Evolutionary conservation across 2,113 vertebrate species (phyloP).

Genomic region (Nicator chloris): DNA sequence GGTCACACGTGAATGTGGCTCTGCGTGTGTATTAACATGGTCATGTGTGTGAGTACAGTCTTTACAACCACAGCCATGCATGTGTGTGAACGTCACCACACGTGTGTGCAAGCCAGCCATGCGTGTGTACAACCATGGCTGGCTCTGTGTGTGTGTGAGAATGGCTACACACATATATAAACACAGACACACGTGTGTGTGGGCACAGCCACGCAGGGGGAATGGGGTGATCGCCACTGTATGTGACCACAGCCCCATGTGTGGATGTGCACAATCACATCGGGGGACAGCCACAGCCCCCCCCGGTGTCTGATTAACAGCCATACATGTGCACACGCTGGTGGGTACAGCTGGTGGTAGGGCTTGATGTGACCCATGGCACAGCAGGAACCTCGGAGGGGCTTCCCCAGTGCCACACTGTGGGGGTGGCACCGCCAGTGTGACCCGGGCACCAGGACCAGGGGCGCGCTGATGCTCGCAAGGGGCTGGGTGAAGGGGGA

Average conservation of each 20-base stretch:
- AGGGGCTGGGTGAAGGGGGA: not conserved
- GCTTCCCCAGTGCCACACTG: not conserved
- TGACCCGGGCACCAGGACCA: not conserved
- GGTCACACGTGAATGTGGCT: no score
- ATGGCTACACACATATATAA: not conserved
- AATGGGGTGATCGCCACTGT: no score
- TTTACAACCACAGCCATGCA: not conserved
- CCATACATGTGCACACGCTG: not conserved
- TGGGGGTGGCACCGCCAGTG: accelerated
- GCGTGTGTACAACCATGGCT: not conserved
- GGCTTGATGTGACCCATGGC: not conserved
- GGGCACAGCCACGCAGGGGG: no score
- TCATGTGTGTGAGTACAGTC: no score
- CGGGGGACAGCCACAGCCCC: not conserved
- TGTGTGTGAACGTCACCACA: no score
- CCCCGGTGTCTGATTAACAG: not conserved
- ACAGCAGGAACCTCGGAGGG: not conserved
- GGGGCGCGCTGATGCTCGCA: not conserved
- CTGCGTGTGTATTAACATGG: not conserved
- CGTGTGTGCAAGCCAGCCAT: not conserved
- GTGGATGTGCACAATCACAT: not conserved
- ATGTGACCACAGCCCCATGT: not conserved
- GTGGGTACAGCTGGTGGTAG: not conserved
- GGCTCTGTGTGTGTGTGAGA: not conserved
- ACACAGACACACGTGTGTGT: not conserved